phyloP scores from a whole-genome alignment of 2,113 vertebrate species.

The Ornithorhynchus anatinus region DNA sequence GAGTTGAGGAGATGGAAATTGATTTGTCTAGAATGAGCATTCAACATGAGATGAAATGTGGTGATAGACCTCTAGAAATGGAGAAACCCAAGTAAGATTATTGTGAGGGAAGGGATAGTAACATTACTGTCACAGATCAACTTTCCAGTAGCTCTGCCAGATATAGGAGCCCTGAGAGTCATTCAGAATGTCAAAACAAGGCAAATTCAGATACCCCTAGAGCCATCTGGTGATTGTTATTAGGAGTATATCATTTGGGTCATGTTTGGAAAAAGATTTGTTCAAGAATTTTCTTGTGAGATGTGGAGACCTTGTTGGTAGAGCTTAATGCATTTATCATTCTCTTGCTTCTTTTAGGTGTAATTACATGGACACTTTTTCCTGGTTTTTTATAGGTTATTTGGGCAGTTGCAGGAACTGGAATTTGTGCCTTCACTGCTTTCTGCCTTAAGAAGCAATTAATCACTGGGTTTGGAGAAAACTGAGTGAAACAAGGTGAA shows the following conservation, averaged over 20 bases:
- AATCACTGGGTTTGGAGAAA: not conserved
- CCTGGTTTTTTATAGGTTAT: not conserved
- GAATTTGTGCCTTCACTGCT: not conserved
- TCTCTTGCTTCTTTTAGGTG: not conserved
- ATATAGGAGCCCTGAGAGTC: too few species aligned
- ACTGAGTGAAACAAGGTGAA: slow-evolving; percentile 4
- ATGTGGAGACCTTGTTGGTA: not conserved
- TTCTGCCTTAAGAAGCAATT: not conserved
- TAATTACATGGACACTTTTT: not conserved
- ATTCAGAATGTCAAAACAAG: too few species aligned
- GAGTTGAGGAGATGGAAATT: too few species aligned
- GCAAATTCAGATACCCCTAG: too few species aligned
- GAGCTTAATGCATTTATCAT: not conserved
- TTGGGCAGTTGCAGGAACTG: not conserved
- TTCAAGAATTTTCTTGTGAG: not conserved
- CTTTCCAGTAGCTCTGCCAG: too few species aligned
- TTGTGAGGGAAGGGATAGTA: too few species aligned
- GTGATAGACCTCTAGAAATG: too few species aligned
- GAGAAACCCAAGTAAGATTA: too few species aligned
- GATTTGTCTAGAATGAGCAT: too few species aligned
- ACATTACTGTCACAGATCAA: too few species aligned
- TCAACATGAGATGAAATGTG: too few species aligned
- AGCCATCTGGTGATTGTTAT: not conserved
- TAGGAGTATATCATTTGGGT: not conserved
- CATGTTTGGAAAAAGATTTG: not conserved